Base-by-base conservation (phyloP, 64 coral and sea anemone genomes). In the Cladopsammia gracilis region DNA sequence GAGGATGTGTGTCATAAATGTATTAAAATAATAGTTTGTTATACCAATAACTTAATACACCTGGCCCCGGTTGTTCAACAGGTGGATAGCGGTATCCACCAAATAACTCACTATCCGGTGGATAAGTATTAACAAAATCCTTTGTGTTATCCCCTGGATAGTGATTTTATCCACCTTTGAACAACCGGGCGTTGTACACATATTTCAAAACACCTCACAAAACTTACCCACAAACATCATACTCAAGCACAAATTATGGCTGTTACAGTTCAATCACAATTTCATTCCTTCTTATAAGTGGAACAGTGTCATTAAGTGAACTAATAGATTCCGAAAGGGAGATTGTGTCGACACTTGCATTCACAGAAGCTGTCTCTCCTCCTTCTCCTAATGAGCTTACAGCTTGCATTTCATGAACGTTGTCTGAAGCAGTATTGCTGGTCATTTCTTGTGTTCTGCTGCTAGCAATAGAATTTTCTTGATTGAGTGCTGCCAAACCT, bases 281-380 rank as follows among this genome's bases (percentile, higher is more conserved):
- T 6, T 67, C 80, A 84, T 60, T 50, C 20, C 80, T 66, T 9
- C 8, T 49, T 5, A 84, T 68, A 6, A 84, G 80, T 14, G 60
- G 80, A 11, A 43, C 46, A 25, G 80, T 84, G 80, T 84, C 80
- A 25, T 84, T 68, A 47, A 84, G 9, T 23, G 61, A 84, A n/a
- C 44, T 84, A 10, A 84, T 68, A 23, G 80, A 84, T 64, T 84
- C 61, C n/a, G 80, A 68, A 20, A 44, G 80, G 10, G 80, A 84
- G 62, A 84, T 22, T n/a, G 61, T 84, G 7, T 61, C 62, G 22
- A 20, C 45, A 20, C 26, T 48, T 22, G 12, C 42, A 45, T 64
- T 34, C 13, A 60, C 57, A 61, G 18, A 11, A 46, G 59, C 20
- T 20, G 56, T 43, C 6, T 59, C 58, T 62, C 14, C 14, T 12